Evolutionary conservation across 2,797 vertebrate species (phyloP).

Genomic region (Acanthurus leucopareius): DNA sequence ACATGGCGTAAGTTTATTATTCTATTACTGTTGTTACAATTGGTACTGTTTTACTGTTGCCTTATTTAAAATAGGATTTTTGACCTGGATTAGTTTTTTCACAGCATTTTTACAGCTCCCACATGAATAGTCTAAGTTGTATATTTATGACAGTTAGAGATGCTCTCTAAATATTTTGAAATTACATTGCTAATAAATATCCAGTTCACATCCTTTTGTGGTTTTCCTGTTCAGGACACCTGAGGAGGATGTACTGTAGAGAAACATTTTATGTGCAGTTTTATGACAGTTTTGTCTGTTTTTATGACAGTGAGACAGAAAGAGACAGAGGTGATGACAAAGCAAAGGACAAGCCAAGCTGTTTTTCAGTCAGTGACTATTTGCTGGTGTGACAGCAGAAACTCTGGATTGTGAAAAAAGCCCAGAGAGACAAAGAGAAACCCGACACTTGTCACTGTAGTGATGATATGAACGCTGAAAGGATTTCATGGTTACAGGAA

Average conservation of each 20-base stretch:
- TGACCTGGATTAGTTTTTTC: no score
- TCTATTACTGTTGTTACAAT: no score
- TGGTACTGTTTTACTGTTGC: no score
- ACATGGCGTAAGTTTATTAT: no score
- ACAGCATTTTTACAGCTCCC: no score
- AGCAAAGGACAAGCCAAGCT: conserved; percentile 18
- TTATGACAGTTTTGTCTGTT: background rate
- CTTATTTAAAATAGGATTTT: no score
- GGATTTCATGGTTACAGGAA: background rate
- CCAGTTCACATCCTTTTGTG: background rate
- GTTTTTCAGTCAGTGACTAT: background rate
- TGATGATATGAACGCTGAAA: conserved; percentile 2
- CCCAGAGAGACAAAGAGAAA: background rate
- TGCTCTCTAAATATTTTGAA: no score
- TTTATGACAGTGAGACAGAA: background rate
- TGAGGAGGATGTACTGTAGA: conserved; percentile 33
- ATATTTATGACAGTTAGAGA: background rate
- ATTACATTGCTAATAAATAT: background rate
- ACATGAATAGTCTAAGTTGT: no score
- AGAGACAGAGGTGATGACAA: background rate
- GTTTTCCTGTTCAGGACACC: background rate
- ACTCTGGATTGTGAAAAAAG: conserved; percentile 34
- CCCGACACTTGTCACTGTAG: background rate
- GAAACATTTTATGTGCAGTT: background rate
- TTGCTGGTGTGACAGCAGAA: conserved; percentile 3